A percentile compares a stretch with the other conserved stretches of the same genome.
phyloP scores from a whole-genome alignment of 2,113 vertebrate species.

The Acinonyx jubatus region DNA sequence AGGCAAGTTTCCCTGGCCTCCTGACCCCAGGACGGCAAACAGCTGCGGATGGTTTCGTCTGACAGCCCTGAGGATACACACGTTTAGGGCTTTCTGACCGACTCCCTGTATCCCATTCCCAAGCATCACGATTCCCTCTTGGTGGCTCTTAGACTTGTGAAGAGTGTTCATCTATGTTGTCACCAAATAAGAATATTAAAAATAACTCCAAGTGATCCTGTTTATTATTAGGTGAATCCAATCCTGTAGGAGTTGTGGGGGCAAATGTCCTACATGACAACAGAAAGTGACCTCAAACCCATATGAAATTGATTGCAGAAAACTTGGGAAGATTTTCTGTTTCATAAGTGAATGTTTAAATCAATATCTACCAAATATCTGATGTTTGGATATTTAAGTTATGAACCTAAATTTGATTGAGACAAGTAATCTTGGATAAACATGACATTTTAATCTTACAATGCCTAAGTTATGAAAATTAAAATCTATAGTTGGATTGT shows the following conservation, averaged over 20 bases:
- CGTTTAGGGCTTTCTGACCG: not conserved
- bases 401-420: not conserved
- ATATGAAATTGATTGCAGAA: not conserved
- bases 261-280: not conserved
- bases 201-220: not conserved
- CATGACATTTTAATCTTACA: conserved; percentile 15
- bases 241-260: not conserved
- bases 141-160: not conserved
- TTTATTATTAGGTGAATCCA: not conserved
- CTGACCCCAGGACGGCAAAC: not conserved
- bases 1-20: not conserved
- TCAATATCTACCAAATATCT: not conserved
- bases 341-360: not conserved
- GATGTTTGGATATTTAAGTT: not conserved
- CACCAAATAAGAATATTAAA: not conserved
- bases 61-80: not conserved
- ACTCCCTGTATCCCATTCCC: not conserved
- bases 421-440: not conserved
- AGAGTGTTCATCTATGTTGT: not conserved
- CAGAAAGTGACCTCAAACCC: not conserved
- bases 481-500: not conserved
- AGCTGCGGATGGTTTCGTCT: not conserved
- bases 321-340: not conserved
- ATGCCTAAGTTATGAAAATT: not conserved
- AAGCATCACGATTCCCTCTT: not conserved